Evolutionary conservation across 2,888 invertebrate species (phyloP), one percentile per base, ranked within the genome.

Genomic region (Eugnorisma glareosa): DNA sequence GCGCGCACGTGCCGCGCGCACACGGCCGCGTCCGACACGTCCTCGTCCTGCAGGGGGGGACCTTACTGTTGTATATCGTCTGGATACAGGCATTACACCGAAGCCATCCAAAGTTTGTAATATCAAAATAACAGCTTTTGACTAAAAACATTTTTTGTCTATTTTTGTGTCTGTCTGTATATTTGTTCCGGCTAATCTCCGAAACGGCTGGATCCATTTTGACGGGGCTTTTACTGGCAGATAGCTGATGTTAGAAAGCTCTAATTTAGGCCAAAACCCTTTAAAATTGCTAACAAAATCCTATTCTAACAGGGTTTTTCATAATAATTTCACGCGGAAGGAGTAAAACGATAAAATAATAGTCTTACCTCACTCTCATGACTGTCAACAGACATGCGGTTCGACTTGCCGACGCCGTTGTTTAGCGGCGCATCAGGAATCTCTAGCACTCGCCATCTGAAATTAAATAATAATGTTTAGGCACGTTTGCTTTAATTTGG

Each of bases 21-120:
- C 88, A 98, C 97, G 0, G 98, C 97, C 79, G 98, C 97, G 79
- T 99, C 99, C 0, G 98, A 98, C 79, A 98, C 96, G 93, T 99
- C 99, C 94, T 99, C 99, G 72, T 97, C 96, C 97, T 95, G 91
- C 2, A 1, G 6, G 5, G 6, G 5, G 24, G 8, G 0, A 64
- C n/a, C 1, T 0, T 7, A 28, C 57, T 57, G 28, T 2, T 28
- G n/a, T 13, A 54, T 2, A 54, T 54, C 24, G 54, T 13, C 54
- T 54, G 54, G 13, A 13, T n/a, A n/a, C n/a, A 13, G 24, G 24
- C 51, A 51, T 24, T 11, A 54, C 28, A 15, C 15, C 10, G 3
- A 8, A 43, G 51, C 10, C 24, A n/a, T 54, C n/a, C 54, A n/a
- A 28, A 57, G 40, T 11, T 40, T 10, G 11, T 40, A 40, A 40